Evolutionary conservation across 2,797 vertebrate species (phyloP), one percentile per base, ranked within the genome.

Genomic region (Ara ararauna): DNA sequence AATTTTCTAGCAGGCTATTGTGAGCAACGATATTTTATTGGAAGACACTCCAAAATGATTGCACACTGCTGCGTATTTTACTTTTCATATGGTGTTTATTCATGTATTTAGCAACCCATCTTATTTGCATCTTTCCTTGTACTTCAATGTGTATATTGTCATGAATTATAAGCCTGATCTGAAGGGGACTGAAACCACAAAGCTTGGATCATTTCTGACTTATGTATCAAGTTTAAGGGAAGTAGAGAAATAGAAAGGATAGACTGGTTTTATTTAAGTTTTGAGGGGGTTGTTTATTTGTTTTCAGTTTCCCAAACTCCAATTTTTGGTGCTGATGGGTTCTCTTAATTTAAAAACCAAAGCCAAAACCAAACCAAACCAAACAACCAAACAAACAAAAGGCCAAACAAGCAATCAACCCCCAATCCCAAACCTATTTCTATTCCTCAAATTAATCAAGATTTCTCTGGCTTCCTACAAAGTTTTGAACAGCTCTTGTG

Each of bases 201-300:
- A 60, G 6, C 3, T 80, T 90, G 38, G 62, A 53, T 81, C 20
- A 83, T 82, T 89, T 78, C 48, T 76, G 45, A 64, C 7, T 23
- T 71, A 4, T 16, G 17, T 50, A 45, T 53, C 18, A 82, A 36
- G 20, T 42, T 70, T 66, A 74, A 54, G 84, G 16, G 9, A 85
- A 61, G 13, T 29, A n/a, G 15, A 51, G 11, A 75, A 71, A 13
- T 34, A 34, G 20, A 54, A 11, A 75, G 7, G 15, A 53, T 6
- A 48, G 10, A 47, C 4, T 42, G 29, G 18, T n/a, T 92, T 92
- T 64, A 3, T 36, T 83, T 47, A 42, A 4, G 3, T 51, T 74
- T 83, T 16, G 2, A 18, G 24, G 3, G 3, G 2, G 5, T 20
- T 27, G 2, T 3, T 48, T 65, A 1, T 23, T 74, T 58, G 3